Evolutionary conservation across 2,113 vertebrate genomes (phyloP), one percentile per base, ranked within the genome.

Genomic region (Dipodomys merriami): DNA sequence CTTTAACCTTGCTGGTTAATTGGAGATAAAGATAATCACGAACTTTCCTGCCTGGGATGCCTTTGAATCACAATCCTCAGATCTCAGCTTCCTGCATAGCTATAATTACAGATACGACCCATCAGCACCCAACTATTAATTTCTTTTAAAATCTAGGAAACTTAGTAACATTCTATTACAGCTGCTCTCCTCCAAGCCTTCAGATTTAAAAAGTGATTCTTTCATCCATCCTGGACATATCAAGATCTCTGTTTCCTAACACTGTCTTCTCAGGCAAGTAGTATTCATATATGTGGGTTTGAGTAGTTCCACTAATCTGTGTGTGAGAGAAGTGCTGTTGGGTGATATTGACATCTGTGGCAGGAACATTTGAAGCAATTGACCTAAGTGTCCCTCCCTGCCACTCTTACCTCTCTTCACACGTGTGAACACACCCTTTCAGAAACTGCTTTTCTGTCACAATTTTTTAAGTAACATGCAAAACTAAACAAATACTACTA

Each of bases 211-310:
- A 85, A 13, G 22, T 90, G 3, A 53, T 25, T 84, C 39, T 85
- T 93, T 72, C 27, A 88, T 86, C 44, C 15, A 78, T 67, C 27
- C 15, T 65, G 91, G 57, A 25, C 30, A 10, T 25, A 71, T 79
- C 39, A 84, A 90, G 90, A 16, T 92, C 62, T 92, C 29, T 76
- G 10, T 92, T 62, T 94, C 49, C 72, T 16, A 39, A 91, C 78
- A 57, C 20, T 79, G 22, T 33, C 62, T 85, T 82, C 53, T 77
- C 25, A 73, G 71, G 25, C 64, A 33, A 71, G 46, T 19, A 72
- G 39, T 65, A 71, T 91, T 33, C 78, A 86, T 29, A 20, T 65
- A 62, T 60, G 69, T 62, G 76, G 64, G 53, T 73, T 82, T 64
- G 82, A 94, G 62, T 79, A 79, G 82, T 64, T 91, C 57, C 46